These are phyloP conservation scores for Mythimna ferrago DNA, from an alignment of 2,888 invertebrate genomes.

Conservation along the genomic window DNA sequence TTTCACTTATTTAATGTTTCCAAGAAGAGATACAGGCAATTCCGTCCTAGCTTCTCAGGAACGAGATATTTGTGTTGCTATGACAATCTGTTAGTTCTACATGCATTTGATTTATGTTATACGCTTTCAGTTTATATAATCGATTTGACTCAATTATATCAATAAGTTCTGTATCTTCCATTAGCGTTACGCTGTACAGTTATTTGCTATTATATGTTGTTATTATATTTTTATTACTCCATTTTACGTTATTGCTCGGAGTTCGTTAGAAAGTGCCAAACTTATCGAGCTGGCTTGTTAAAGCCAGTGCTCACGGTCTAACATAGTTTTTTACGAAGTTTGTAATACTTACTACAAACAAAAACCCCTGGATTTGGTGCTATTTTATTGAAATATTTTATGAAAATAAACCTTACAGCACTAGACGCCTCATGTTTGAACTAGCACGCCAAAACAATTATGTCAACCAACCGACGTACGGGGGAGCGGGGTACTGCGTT, in stretches of 20 bases:
- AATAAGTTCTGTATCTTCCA: conserved; percentile 84
- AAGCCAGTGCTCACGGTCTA: conserved; percentile 47
- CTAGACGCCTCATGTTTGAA: too few relatives aligned
- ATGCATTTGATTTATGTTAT: conserved; percentile 70
- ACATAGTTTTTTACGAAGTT: background rate
- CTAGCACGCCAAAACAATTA: too few relatives aligned
- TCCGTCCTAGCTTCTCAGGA: conserved; percentile 33
- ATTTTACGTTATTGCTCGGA: conserved; percentile 76
- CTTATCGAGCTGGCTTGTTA: conserved; percentile 59
- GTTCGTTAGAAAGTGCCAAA: conserved; percentile 80
- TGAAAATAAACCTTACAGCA: background rate
- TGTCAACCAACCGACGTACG: too few relatives aligned
- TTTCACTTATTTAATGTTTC: background rate
- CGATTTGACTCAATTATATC: conserved; percentile 59
- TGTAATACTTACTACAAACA: background rate
- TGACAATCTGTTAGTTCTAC: conserved; percentile 58
- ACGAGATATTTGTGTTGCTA: conserved; percentile 28
- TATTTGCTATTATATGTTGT: conserved; percentile 73
- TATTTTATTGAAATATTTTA: background rate
- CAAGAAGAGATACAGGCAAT: conserved; percentile 20
- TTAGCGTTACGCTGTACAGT: conserved; percentile 80
- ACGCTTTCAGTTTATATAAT: conserved; percentile 60
- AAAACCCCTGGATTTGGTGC: background rate
- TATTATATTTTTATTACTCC: conserved; percentile 74
- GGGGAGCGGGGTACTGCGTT: too few relatives aligned